phyloP scores from a whole-genome alignment of 2,797 vertebrate species.

The Acipenser oxyrinchus region DNA sequence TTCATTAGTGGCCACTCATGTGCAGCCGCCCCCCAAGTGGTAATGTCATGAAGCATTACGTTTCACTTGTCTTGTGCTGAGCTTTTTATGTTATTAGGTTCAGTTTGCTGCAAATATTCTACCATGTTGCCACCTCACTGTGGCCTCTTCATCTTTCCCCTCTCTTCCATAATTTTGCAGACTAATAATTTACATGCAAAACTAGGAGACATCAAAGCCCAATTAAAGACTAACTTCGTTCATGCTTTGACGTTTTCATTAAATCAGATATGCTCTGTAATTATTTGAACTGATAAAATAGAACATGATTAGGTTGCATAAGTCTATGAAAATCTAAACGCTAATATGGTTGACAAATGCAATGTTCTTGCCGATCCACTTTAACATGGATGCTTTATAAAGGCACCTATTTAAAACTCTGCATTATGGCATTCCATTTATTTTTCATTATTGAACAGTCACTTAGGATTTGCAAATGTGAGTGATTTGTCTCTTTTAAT shows the following conservation, averaged over 20 bases:
- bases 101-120: slow-evolving; percentile 6
- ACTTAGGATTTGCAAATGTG: slow-evolving; percentile 62
- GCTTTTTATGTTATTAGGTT: slow-evolving; percentile 4
- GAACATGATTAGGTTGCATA: slow-evolving; percentile 67
- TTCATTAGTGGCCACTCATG: slow-evolving; percentile 56
- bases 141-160: neutral
- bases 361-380: slow-evolving; percentile 27
- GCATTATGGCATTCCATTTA: slow-evolving; percentile 30
- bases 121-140: slow-evolving; percentile 3
- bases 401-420: slow-evolving; percentile 43
- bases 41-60: slow-evolving; percentile 39
- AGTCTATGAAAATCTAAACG: slow-evolving; percentile 49
- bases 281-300: slow-evolving; percentile 68
- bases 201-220: slow-evolving; percentile 29
- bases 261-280: slow-evolving; percentile 64
- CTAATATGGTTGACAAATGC: slow-evolving; percentile 49
- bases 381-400: slow-evolving; percentile 41
- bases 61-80: slow-evolving; percentile 16
- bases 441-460: slow-evolving; percentile 57
- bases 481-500: slow-evolving; percentile 76
- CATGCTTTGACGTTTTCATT: slow-evolving; percentile 54
- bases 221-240: slow-evolving; percentile 41
- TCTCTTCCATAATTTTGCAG: slow-evolving; percentile 30
- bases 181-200: slow-evolving; percentile 33
- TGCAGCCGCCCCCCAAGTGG: slow-evolving; percentile 39